Conservation (phyloP, 1,140 invertebrate species). For the Frieseomelitta varia region DNA sequence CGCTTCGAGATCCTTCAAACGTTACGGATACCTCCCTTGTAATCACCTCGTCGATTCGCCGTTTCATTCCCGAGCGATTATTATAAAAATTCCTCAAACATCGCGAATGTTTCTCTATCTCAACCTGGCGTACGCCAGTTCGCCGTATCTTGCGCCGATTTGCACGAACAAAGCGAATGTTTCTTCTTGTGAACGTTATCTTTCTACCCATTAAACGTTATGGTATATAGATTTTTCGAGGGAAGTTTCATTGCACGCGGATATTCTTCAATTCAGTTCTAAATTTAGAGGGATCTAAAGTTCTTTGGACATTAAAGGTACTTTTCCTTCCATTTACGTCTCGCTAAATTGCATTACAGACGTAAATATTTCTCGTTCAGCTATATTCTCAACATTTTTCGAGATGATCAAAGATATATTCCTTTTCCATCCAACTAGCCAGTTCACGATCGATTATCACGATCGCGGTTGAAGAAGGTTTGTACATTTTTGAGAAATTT, state of each 20-base stretch:
- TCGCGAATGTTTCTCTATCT: not conserved
- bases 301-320: not conserved
- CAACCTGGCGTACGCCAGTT: no score
- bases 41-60: not conserved
- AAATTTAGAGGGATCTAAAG: not conserved
- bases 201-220: no score
- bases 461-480: no score
- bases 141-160: not conserved
- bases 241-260: no score
- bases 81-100: not conserved
- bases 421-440: no score
- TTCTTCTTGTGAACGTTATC: not conserved
- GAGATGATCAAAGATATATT: no score
- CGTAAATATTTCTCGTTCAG: not conserved
- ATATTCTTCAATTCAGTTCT: no score
- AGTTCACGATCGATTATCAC: no score
- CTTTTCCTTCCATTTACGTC: not conserved
- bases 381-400: no score
- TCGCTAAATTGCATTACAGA: not conserved
- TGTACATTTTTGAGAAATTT: no score
- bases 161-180: not conserved
- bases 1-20: not conserved
- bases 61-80: not conserved
- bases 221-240: no score
- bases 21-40: not conserved